A percentile compares a stretch with the other conserved stretches of the same genome.
phyloP scores from a whole-genome alignment of 2,113 vertebrate genomes.

The Henicopernis longicauda region DNA sequence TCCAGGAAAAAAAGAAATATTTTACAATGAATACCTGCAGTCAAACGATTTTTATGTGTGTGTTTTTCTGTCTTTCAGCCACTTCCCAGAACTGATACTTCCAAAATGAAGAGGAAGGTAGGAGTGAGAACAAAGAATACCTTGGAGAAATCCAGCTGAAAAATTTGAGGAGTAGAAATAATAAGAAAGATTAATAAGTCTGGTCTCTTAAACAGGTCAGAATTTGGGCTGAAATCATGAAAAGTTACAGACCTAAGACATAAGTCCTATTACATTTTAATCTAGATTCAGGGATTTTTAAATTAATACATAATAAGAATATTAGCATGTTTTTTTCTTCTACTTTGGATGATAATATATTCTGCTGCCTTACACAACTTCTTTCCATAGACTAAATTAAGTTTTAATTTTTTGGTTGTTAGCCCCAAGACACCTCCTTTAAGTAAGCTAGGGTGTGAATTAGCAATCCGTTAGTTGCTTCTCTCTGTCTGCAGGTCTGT shows the following conservation, averaged over 20 bases:
- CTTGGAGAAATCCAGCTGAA: not conserved
- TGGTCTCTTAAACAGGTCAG: not conserved
- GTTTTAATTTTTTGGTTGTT: not conserved
- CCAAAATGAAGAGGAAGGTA: not conserved
- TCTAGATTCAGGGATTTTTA: not conserved
- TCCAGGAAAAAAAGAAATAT: not conserved
- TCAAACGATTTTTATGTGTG: not conserved
- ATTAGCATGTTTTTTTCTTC: not conserved
- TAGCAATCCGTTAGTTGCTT: not conserved
- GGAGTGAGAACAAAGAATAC: not conserved
- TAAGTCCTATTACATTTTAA: not conserved
- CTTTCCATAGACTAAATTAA: not conserved
- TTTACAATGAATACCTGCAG: not conserved
- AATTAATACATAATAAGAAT: not conserved
- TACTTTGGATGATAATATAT: not conserved
- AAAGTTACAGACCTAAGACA: not conserved
- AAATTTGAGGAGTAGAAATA: not conserved
- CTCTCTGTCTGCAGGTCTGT: not conserved
- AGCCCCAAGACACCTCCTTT: not conserved
- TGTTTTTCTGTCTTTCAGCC: slow-evolving; percentile 42
- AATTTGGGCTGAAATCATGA: not conserved
- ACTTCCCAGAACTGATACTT: not conserved
- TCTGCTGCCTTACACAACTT: not conserved
- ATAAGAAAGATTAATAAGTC: not conserved
- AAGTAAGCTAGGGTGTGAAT: not conserved